Percentiles rank a stretch among this genome's conserved stretches.
phyloP scores from a whole-genome alignment of 2,113 vertebrate species.

The Ceyx cyanopectus region DNA sequence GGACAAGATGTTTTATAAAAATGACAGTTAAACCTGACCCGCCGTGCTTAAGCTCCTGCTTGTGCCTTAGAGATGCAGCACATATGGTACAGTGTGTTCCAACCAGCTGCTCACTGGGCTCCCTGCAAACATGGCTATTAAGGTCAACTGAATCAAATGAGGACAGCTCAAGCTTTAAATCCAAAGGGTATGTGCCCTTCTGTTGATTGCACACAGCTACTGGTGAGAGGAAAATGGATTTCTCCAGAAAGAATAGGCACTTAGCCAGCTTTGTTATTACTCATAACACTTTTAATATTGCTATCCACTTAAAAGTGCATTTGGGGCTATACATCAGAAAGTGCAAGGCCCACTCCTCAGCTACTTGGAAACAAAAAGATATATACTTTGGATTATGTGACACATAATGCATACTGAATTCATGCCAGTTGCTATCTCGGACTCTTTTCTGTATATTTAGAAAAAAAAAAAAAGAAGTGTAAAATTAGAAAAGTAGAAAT shows the following conservation, averaged over 20 bases:
- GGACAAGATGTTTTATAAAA: not conserved
- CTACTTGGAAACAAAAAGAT: not conserved
- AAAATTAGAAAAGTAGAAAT: not conserved
- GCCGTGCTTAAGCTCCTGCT: not conserved
- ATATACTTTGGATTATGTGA: not conserved
- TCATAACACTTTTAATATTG: not conserved
- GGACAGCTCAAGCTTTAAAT: not conserved
- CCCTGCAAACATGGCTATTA: not conserved
- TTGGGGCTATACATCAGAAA: not conserved
- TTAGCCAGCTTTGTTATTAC: not conserved
- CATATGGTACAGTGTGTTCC: not conserved
- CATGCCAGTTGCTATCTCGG: not conserved
- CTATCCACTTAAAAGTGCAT: not conserved
- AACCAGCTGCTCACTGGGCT: conserved; percentile 34
- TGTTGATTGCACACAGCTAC: not conserved
- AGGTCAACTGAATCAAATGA: conserved; percentile 23
- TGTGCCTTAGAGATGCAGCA: not conserved
- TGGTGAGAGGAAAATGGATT: not conserved
- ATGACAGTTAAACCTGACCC: not conserved
- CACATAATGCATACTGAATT: not conserved
- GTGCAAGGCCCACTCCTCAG: not conserved
- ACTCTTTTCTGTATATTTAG: not conserved
- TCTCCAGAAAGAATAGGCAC: not conserved
- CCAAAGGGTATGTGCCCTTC: not conserved
- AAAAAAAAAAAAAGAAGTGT: not conserved